Evolutionary conservation across 2,113 vertebrate species (phyloP).

Genomic region (Python bivittatus): DNA sequence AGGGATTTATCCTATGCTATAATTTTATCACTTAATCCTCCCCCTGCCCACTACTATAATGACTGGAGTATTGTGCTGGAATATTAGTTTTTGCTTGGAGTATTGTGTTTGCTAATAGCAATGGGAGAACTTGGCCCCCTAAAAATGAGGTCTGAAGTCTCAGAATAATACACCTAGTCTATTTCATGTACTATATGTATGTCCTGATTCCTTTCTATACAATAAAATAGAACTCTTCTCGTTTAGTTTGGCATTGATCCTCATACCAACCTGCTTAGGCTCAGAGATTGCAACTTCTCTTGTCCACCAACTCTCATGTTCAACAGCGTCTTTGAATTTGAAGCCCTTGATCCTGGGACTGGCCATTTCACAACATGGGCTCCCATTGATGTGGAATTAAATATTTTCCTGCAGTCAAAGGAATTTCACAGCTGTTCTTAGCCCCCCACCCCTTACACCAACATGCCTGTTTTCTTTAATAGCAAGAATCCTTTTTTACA

Average conservation of each 20-base stretch:
- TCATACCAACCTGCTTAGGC: background rate
- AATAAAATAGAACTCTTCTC: background rate
- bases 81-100: background rate
- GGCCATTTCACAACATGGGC: background rate
- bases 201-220: background rate
- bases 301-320: background rate
- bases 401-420: background rate
- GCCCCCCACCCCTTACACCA: background rate
- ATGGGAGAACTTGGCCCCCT: background rate
- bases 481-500: background rate
- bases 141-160: background rate
- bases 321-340: background rate
- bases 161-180: background rate
- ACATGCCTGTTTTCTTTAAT: background rate
- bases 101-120: background rate
- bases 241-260: background rate
- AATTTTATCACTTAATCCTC: background rate
- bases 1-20: background rate
- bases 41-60: background rate
- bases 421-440: slow-evolving; percentile 10
- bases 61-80: background rate
- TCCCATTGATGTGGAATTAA: background rate
- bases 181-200: background rate
- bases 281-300: background rate
- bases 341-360: background rate